Base-by-base conservation (phyloP, 2,888 invertebrate genomes). In the Ennomos fuscantarius region DNA sequence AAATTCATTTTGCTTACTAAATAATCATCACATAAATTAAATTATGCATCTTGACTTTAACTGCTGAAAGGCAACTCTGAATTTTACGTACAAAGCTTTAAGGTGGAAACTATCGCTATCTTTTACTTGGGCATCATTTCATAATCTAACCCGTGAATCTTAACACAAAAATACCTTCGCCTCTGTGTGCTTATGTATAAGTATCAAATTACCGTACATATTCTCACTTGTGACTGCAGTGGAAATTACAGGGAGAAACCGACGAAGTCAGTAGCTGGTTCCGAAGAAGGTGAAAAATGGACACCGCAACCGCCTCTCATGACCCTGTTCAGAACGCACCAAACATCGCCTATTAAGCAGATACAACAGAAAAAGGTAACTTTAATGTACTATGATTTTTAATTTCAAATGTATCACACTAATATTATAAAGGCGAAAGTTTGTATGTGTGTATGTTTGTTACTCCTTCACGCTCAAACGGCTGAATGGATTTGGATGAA, bases 241-340 rank as follows among this genome's bases (percentile, higher is more conserved):
- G 86, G 82, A 82, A 71, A 82, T 76, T 88, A 70, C 83, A 94
- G 94, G 87, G 82, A 94, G 84, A 79, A 84, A 76, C 66, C 84
- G 68, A 70, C 84, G 63, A 70, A 84, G 71, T 78, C 84, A 60
- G 46, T 86, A 71, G 66, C 83, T 69, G 62, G 86, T 81, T 58
- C 82, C 67, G 75, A 89, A 64, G 78, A 73, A 1, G 83, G 77
- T 35, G 83, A 78, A 2, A 68, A 65, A 1, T 97, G 96, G 96
- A 93, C 93, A 45, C 94, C 95, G 32, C 96, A 96, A 78, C 95
- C 95, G 0, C 95, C 97, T 0, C 85, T 97, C 37, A 96, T 96
- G 94, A 95, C 95, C 13, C 86, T 96, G 15, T 97, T 96, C 77
- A 95, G 95, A 66, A 94, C 95, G 1, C 94, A 95, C 60, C 94